phyloP scores from a whole-genome alignment of 2,797 vertebrate genomes.

The Martes flavigula region DNA sequence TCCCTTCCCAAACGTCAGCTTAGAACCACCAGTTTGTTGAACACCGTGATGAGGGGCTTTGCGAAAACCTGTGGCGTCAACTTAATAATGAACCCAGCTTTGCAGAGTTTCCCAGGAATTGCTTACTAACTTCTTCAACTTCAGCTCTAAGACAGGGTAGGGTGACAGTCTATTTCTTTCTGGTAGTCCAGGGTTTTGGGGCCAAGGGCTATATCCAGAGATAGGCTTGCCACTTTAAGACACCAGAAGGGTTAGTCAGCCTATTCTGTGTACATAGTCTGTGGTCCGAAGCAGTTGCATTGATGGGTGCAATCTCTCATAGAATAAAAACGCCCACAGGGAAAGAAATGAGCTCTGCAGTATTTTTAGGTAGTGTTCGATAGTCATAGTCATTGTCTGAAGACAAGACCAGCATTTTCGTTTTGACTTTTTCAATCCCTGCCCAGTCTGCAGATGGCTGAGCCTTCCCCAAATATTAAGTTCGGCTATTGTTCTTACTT shows the following conservation, averaged over 20 bases:
- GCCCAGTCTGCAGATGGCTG: not conserved
- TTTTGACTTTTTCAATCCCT: not conserved
- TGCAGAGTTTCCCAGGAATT: not conserved
- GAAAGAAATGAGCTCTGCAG: conserved; percentile 31
- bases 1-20: conserved; percentile 48
- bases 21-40: not conserved
- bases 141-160: not conserved
- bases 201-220: not conserved
- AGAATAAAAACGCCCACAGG: not conserved
- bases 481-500: not conserved
- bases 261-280: not conserved
- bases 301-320: not conserved
- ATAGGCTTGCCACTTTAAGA: not conserved
- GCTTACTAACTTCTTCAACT: not conserved
- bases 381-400: not conserved
- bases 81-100: not conserved
- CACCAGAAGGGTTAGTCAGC: not conserved
- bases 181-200: not conserved
- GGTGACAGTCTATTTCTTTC: not conserved
- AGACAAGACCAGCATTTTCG: conserved; percentile 3
- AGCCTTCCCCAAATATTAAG: not conserved
- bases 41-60: conserved; percentile 42
- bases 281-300: conserved; percentile 10
- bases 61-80: conserved; percentile 23
- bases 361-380: not conserved